These are phyloP conservation scores for Holothuria glaberrima DNA, from an alignment of 35 echinoderm and acorn worm species.

Conservation along the genomic window DNA sequence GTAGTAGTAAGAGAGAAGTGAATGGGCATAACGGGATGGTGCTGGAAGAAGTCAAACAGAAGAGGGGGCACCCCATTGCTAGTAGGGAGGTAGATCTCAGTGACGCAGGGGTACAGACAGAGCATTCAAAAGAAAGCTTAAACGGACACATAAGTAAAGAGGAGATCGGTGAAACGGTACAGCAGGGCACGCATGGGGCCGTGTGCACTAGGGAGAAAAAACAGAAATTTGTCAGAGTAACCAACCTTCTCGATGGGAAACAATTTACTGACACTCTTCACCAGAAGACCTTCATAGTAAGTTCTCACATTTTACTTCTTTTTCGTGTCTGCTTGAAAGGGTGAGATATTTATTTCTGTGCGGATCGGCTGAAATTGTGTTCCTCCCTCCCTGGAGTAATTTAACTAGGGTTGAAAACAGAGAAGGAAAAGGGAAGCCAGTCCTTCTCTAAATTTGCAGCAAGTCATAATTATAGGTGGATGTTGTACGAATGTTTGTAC, in stretches of 20 bases:
- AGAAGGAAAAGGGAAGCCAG: too few relatives aligned
- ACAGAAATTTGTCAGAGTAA: constrained; percentile 84
- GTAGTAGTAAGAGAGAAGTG: background rate
- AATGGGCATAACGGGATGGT: constrained; percentile 43
- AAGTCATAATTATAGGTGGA: too few relatives aligned
- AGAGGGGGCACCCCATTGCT: constrained; percentile 12
- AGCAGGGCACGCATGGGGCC: constrained; percentile 40
- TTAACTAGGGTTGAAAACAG: too few relatives aligned
- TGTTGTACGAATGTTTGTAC: too few relatives aligned
- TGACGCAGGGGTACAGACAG: constrained; percentile 62
- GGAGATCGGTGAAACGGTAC: background rate
- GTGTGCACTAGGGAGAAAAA: constrained; percentile 60
- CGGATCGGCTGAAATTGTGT: too few relatives aligned
- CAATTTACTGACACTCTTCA: constrained; percentile 92
- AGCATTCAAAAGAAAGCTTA: background rate
- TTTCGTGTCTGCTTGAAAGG: background rate
- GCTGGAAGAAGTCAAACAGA: constrained; percentile 32
- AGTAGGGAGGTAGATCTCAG: background rate
- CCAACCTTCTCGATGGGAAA: constrained; percentile 88
- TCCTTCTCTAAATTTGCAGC: too few relatives aligned
- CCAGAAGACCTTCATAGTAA: constrained; percentile 87
- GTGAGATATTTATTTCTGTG: too few relatives aligned
- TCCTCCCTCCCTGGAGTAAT: too few relatives aligned
- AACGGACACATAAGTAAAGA: constrained; percentile 37
- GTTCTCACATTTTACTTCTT: constrained; percentile 20